A percentile compares a stretch with the other conserved stretches of the same genome.
Evolutionary conservation across 2,888 invertebrate genomes (phyloP).

Genomic region (Lacanobia oleracea): DNA sequence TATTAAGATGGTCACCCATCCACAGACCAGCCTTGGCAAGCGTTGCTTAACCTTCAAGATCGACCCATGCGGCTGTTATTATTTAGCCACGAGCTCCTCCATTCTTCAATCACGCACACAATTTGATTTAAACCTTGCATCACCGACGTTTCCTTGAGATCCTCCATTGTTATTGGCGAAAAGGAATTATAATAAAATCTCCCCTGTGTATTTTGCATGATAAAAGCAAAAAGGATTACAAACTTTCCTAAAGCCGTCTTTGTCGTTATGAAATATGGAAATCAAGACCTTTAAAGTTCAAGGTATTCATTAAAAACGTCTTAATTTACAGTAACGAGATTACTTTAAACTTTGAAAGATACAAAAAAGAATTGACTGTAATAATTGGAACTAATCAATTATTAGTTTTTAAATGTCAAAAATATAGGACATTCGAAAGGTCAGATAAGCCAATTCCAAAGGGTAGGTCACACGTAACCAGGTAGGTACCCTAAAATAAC

Average conservation of each 20-base stretch:
- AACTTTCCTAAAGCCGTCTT: conserved; percentile 11
- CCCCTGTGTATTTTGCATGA: conserved; percentile 35
- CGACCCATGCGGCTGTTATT: too few species aligned
- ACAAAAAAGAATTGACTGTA: neutral
- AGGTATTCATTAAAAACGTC: neutral
- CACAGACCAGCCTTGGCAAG: too few species aligned
- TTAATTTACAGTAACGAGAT: neutral
- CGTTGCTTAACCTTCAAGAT: too few species aligned
- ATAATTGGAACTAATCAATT: too few species aligned
- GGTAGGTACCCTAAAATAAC: too few species aligned
- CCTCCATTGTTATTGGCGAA: conserved; percentile 1
- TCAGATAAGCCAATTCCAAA: neutral
- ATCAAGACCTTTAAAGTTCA: conserved; percentile 22
- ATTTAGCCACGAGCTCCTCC: too few species aligned
- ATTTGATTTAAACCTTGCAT: neutral
- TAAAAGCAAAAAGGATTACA: conserved; percentile 24
- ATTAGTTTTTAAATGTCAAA: neutral
- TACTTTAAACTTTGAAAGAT: neutral
- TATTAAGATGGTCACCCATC: too few species aligned
- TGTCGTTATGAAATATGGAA: conserved; percentile 35
- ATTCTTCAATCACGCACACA: neutral
- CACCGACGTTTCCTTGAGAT: neutral
- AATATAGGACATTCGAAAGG: neutral
- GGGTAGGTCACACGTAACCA: too few species aligned
- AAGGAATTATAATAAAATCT: conserved; percentile 17